phyloP scores from a whole-genome alignment of 1,140 invertebrate species.

The Leptopilina clavipes region DNA sequence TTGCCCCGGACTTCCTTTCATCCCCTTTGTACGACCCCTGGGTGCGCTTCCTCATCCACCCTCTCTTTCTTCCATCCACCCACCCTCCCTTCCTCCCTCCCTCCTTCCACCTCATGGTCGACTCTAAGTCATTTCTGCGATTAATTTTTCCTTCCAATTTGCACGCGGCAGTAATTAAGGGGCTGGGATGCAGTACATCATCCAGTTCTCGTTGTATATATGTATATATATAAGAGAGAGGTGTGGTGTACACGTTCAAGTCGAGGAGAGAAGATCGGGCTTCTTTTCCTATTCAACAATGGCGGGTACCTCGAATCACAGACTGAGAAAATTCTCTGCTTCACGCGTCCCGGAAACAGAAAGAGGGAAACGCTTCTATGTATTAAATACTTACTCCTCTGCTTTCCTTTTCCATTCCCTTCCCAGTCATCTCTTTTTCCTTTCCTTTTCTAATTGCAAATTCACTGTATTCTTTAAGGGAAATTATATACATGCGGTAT shows the following conservation, averaged over 20 bases:
- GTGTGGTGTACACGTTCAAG: constrained; percentile 53
- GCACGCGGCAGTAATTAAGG: constrained; percentile 77
- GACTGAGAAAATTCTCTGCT: constrained; percentile 36
- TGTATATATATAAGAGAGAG: constrained; percentile 30
- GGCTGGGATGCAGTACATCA: constrained; percentile 72
- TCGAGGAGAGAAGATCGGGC: constrained; percentile 51
- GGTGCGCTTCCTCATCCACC: constrained; percentile 67
- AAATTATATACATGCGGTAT: background rate
- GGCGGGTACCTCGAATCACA: constrained; percentile 60
- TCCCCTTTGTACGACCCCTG: constrained; percentile 71
- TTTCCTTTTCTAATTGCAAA: constrained; percentile 36
- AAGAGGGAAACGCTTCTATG: constrained; percentile 33
- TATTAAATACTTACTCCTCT: constrained; percentile 37
- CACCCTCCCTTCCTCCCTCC: constrained; percentile 43
- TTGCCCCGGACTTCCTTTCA: constrained; percentile 76
- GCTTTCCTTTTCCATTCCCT: background rate
- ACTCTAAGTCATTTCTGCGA: constrained; percentile 77
- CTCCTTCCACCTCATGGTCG: constrained; percentile 46
- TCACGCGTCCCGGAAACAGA: constrained; percentile 30
- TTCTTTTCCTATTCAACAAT: constrained; percentile 69
- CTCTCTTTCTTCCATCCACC: constrained; percentile 43
- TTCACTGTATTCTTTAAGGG: constrained; percentile 29
- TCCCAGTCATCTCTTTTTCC: background rate
- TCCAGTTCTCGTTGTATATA: constrained; percentile 61
- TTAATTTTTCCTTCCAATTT: constrained; percentile 77